phyloP scores from a whole-genome alignment of 2,113 vertebrate genomes.

The Dasyornis broadbenti region DNA sequence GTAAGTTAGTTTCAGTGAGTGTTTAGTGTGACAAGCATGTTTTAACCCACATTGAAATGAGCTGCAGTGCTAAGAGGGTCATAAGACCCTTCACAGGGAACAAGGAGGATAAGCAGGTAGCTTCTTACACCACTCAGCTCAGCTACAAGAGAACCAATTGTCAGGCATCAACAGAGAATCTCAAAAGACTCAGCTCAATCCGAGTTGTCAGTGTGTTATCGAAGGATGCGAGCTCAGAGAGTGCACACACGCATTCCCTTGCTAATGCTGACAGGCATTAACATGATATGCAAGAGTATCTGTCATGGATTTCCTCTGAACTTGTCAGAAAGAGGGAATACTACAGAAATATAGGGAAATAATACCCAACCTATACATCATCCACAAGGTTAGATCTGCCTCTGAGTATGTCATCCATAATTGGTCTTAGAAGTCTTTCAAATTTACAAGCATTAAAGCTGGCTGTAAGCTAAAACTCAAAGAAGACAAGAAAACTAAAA shows the following conservation, averaged over 20 bases:
- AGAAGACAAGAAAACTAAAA: neutral
- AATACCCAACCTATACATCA: neutral
- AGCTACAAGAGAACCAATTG: neutral
- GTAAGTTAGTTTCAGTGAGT: neutral
- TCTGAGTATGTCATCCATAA: neutral
- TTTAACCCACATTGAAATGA: neutral
- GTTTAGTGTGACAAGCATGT: neutral
- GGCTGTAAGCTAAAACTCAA: neutral
- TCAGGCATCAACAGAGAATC: neutral
- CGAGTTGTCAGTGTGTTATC: fast-evolving
- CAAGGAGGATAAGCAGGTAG: neutral
- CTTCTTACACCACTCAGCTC: neutral
- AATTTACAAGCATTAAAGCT: neutral
- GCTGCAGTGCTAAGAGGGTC: neutral
- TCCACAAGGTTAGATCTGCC: neutral
- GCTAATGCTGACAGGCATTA: neutral
- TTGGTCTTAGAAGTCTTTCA: neutral
- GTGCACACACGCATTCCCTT: neutral
- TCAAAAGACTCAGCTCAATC: neutral
- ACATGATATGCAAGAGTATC: neutral
- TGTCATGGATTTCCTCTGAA: neutral
- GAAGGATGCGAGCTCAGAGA: neutral
- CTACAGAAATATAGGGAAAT: neutral
- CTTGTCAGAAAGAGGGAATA: neutral
- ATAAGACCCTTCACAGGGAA: neutral